Evolutionary conservation across 2,888 invertebrate species (phyloP), one percentile per base, ranked within the genome.

Genomic region (Luffia ferchaultella): DNA sequence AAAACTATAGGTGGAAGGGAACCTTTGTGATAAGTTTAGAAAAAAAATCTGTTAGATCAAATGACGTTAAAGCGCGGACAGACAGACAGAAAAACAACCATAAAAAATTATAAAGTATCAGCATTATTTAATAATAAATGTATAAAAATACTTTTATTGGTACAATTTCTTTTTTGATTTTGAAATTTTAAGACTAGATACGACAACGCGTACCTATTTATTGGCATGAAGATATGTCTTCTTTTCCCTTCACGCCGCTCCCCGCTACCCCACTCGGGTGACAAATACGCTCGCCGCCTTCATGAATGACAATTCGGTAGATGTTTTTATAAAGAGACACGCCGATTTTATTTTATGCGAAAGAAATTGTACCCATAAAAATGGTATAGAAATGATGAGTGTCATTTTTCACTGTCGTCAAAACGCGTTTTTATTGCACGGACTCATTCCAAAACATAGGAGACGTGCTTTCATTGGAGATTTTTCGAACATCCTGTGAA

Each of bases 231-330:
- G 30, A 12, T 30, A 3, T 30, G 12, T 30, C 5, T 7, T 30
- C 12, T 12, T 12, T 12, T 30, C 30, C 12, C 30, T 30, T 12
- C 5, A 3, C 30, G 30, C 30, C 30, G 78, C 77, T 73, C 71
- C 70, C 72, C 75, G 72, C 68, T 62, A 64, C 66, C 71, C 70
- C 62, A 65, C 66, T 70, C 69, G 72, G 70, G 76, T 84, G 84
- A 85, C 85, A 85, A 85, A 85, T 83, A 83, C 78, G 76, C 78
- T 68, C 62, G 56, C 62, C 73, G 73, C 74, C 65, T 80, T 73
- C 72, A 85, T 85, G 84, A 84, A 85, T 85, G 84, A 84, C 82
- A 85, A 85, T 83, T 74, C 73, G 76, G 75, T 76, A 74, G 77
- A 82, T 80, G 78, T 79, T 83, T 80, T 80, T 78, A 75, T 79